Evolutionary conservation across 1,140 invertebrate species (phyloP), one percentile per base, ranked within the genome.

Genomic region (Macrocentrus cingulum): DNA sequence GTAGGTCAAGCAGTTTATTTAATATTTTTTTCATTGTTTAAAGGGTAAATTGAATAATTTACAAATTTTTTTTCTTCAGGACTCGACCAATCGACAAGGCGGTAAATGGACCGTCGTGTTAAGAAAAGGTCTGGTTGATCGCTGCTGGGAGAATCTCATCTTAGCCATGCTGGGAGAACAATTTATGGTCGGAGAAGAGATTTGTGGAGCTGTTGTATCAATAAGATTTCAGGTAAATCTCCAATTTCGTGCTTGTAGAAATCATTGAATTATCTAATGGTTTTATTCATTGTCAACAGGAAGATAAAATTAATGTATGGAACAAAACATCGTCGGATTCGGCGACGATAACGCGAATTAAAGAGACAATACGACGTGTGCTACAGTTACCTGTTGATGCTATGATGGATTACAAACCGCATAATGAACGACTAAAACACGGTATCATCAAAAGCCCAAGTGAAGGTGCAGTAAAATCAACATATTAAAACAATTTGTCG

Each of bases 141-240:
- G 95, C 44, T 97, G 95, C 73, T 99, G 97, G 97, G 97, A 99
- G 82, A 98, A 99, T 82, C 83, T 99, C 23, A 91, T 98, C 66
- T 86, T 99, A 81, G 97, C 97, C 52, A 97, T 99, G 89, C 81
- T 95, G 63, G 94, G 95, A 9, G 97, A 99, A 81, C 97, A 99
- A 83, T 99, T 99, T 84, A 93, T 97, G 87, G 96, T 99, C 4
- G 96, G 96, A 6, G 91, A 97, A 64, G 97, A 99, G 83, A 96
- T 99, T 63, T 99, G 97, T 83, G 97, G 97, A 1, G 92, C 95
- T 60, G 97, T 99, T 48, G 88, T 99, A 63, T 98, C 95, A 44
- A 89, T 97, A 66, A 85, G 94, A 67, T 95, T 90, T 82, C 91
- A 93, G 85, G 91, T 93, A 79, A 72, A 23, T 49, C 19, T 46